Evolutionary conservation across 2,113 vertebrate genomes (phyloP).

Genomic region (Amphiprion percula): DNA sequence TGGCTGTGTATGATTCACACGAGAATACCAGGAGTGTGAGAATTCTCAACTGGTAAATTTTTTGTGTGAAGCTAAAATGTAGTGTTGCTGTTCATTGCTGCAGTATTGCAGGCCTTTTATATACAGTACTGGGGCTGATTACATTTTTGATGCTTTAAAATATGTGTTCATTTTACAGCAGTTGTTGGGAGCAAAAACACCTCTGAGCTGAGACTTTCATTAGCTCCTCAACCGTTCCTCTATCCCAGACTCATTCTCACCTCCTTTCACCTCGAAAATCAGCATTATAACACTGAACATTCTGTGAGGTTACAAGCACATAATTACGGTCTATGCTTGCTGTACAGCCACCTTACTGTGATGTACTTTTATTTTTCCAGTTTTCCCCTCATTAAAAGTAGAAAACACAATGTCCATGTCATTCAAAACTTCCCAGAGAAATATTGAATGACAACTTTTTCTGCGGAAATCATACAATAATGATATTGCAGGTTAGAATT

Average conservation of each 20-base stretch:
- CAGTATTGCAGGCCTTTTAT: no score
- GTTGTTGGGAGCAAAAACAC: background rate
- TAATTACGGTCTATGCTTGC: background rate
- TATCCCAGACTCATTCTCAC: background rate
- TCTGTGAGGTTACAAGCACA: background rate
- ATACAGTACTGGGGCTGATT: background rate
- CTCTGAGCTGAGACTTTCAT: conserved; percentile 2
- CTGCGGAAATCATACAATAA: background rate
- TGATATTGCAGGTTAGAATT: background rate
- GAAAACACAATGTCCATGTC: conserved; percentile 14
- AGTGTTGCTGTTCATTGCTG: background rate
- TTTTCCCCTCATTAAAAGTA: conserved; percentile 7
- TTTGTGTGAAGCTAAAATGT: background rate
- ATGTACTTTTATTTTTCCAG: background rate
- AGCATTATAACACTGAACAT: background rate
- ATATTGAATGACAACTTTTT: background rate
- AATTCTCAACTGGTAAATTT: background rate
- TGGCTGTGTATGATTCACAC: conserved; percentile 7
- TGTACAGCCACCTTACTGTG: background rate
- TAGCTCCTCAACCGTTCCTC: background rate
- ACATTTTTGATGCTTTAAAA: background rate
- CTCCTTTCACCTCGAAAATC: background rate
- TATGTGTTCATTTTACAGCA: background rate
- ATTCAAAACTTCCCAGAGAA: conserved; percentile 13
- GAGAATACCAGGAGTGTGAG: background rate